Evolutionary conservation across 2,888 invertebrate genomes (phyloP), one percentile per base, ranked within the genome.

Genomic region (Julus scandinavius): DNA sequence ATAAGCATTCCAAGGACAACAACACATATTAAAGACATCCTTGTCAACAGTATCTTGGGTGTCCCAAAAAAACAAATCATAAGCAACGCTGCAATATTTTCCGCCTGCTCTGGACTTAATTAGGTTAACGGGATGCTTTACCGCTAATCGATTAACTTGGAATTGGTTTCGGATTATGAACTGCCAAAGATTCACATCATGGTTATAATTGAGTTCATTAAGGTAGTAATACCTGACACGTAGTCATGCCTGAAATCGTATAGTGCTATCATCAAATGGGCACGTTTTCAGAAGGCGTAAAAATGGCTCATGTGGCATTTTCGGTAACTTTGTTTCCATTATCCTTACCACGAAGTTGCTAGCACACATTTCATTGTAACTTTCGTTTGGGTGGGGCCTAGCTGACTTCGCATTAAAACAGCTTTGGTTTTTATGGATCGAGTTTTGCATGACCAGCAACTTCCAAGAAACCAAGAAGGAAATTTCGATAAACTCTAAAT

Each of bases 141-240:
- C 29, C 2, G 80, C 80, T 80, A 38, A 80, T 80, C 38, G 80
- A 80, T 80, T 80, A 80, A 15, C 80, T 80, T 38, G 38, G 38
- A 40, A 80, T 80, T 38, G 80, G 80, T 40, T 80, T 80, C 80
- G 80, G 38, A 80, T 72, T 72, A 45, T 20, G 63, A 20, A n/a
- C 6, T 72, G 63, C 63, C 63, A 72, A 72, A 20, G 63, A 5
- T 9, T 72, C 20, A n/a, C 63, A 72, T 80, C 80, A 80, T 80
- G 80, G 80, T 80, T 15, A 80, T 80, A 80, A 80, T 80, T 80
- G 80, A 29, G 80, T 13, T 80, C 80, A 80, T 80, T 80, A 80
- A 38, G 13, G 38, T 29, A 80, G 38, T 40, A 40, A 80, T 80
- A 80, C 29, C 38, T 80, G 80, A 38, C 80, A 80, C 80, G 38